phyloP scores from a whole-genome alignment of 1,140 invertebrate species.

The Chrysomallon squamiferum region DNA sequence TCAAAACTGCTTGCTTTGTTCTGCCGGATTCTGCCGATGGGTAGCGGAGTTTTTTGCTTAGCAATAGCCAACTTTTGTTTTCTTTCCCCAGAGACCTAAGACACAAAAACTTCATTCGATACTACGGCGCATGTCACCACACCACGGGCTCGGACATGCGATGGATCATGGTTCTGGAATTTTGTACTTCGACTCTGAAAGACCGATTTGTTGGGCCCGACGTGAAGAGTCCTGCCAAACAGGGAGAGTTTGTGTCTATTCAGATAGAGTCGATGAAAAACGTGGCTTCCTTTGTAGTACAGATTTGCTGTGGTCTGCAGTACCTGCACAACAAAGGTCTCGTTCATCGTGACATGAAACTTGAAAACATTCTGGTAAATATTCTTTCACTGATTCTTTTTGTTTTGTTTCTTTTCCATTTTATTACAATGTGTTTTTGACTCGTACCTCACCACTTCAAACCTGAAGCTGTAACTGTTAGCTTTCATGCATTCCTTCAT shows the following conservation, averaged over 20 bases:
- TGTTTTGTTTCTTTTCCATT: no score
- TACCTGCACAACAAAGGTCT: conserved; percentile 50
- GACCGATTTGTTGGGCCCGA: conserved; percentile 27
- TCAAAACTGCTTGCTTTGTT: no score
- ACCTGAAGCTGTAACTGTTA: no score
- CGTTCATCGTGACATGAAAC: conserved; percentile 55
- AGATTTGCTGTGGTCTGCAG: conserved; percentile 39
- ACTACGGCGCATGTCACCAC: conserved; percentile 36
- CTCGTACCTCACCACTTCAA: no score
- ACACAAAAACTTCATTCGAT: conserved; percentile 36
- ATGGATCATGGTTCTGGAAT: conserved; percentile 54
- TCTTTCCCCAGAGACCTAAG: neutral
- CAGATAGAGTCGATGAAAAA: conserved; percentile 29
- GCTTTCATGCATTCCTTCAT: no score
- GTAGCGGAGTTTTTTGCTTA: no score
- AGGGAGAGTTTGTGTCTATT: conserved; percentile 7
- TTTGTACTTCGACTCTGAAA: conserved; percentile 41
- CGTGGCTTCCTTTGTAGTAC: conserved; percentile 34
- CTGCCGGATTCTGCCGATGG: no score
- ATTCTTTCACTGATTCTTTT: neutral
- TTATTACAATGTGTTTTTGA: no score
- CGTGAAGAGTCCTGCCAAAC: conserved; percentile 1
- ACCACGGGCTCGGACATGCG: conserved; percentile 22
- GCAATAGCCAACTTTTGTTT: no score
- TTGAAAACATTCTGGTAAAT: conserved; percentile 57